phyloP scores from a whole-genome alignment of 2,888 invertebrate species.

The Pegoplata infirma region DNA sequence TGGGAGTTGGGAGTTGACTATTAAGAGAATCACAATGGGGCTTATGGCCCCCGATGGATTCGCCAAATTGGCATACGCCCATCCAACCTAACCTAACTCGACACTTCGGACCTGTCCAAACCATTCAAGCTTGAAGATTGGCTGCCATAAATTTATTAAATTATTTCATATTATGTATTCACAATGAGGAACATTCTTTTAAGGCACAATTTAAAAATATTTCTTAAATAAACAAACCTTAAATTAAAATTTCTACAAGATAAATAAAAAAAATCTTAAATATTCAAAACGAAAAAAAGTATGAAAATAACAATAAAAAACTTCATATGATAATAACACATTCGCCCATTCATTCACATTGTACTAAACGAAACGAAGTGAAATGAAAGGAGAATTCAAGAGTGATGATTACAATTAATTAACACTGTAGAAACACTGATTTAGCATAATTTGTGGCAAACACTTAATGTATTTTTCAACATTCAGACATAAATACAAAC shows the following conservation, averaged over 20 bases:
- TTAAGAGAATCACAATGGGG: no score
- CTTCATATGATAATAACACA: slow-evolving; percentile 33
- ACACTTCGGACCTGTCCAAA: no score
- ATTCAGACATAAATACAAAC: slow-evolving; percentile 46
- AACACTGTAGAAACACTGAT: slow-evolving; percentile 66
- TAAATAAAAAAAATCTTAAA: slow-evolving; percentile 38
- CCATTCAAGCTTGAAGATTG: no score
- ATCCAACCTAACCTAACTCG: no score
- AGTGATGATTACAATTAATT: slow-evolving; percentile 64
- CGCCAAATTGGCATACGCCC: no score
- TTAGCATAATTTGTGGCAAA: slow-evolving; percentile 66
- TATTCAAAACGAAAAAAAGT: not conserved
- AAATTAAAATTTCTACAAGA: slow-evolving; percentile 50
- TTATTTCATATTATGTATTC: no score
- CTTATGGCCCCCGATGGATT: no score
- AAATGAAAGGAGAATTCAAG: not conserved
- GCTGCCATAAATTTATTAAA: no score
- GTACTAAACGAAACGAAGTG: slow-evolving; percentile 10
- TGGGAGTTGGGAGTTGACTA: no score
- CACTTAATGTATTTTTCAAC: slow-evolving; percentile 43
- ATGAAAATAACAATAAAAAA: slow-evolving; percentile 41
- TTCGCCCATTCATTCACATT: no score
- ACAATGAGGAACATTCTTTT: no score
- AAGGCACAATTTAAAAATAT: no score
- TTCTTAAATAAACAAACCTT: slow-evolving; percentile 48